Evolutionary conservation across 2,113 vertebrate species (phyloP).

Genomic region (Vulpes ferrilata): DNA sequence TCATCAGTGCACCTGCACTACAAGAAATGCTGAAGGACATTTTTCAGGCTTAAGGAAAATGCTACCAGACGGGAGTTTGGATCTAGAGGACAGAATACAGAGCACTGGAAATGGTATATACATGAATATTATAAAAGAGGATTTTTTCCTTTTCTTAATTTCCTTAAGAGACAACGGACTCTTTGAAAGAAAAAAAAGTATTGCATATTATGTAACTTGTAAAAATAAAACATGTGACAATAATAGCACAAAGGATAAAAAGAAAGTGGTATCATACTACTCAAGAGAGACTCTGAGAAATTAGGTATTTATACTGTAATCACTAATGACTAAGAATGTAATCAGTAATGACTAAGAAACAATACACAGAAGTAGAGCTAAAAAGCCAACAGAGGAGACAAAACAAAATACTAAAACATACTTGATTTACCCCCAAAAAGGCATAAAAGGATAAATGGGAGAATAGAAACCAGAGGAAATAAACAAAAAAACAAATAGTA

Average conservation of each 20-base stretch:
- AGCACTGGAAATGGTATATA: neutral
- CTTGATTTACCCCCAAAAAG: neutral
- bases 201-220: neutral
- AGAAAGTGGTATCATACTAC: neutral
- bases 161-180: conserved; percentile 2
- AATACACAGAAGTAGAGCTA: neutral
- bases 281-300: neutral
- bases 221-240: neutral
- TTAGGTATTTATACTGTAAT: neutral
- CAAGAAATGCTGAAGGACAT: neutral
- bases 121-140: neutral
- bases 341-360: neutral
- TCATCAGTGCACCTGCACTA: neutral
- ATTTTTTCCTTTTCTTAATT: neutral
- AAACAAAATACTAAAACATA: neutral
- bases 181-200: conserved; percentile 31
- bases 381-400: neutral
- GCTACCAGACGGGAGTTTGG: neutral
- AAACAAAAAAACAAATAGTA: neutral
- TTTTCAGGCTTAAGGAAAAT: conserved; percentile 12
- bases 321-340: too few species aligned
- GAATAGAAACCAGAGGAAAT: neutral
- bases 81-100: neutral
- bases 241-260: conserved; percentile 2
- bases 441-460: neutral